Evolutionary conservation across 1,140 invertebrate genomes (phyloP).

Genomic region (Stenopsyche tienmushanensis): DNA sequence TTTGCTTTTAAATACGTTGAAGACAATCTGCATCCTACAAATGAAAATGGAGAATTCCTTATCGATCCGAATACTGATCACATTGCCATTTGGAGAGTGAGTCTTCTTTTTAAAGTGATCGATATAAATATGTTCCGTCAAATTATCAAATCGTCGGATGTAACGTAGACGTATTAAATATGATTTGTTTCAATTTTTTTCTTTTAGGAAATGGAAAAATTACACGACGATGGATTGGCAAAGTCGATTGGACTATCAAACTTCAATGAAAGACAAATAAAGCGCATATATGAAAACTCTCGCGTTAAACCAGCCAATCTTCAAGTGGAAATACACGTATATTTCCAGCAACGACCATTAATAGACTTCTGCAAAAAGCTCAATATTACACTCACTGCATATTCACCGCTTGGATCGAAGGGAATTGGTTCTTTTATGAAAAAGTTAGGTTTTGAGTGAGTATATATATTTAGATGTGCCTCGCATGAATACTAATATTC

Average conservation of each 20-base stretch:
- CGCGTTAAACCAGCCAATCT: conserved; percentile 70
- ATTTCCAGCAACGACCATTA: conserved; percentile 77
- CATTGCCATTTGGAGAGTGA: conserved; percentile 72
- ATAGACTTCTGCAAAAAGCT: conserved; percentile 71
- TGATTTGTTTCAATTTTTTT: conserved; percentile 7
- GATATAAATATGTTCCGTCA: neutral
- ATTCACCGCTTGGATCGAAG: conserved; percentile 76
- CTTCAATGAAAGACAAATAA: conserved; percentile 72
- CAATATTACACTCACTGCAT: conserved; percentile 77
- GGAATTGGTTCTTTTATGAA: conserved; percentile 55
- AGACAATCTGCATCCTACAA: conserved; percentile 51
- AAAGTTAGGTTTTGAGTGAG: conserved; percentile 48
- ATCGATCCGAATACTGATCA: conserved; percentile 70
- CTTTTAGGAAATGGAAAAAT: conserved; percentile 71
- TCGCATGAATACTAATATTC: too few species aligned
- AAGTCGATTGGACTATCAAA: conserved; percentile 79
- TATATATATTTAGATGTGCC: too few species aligned
- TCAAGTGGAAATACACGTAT: conserved; percentile 80
- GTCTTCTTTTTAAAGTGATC: conserved; percentile 36
- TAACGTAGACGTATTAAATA: neutral
- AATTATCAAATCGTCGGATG: too few species aligned
- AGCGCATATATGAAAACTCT: conserved; percentile 62
- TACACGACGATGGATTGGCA: conserved; percentile 64
- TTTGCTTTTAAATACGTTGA: conserved; percentile 64
- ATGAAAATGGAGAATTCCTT: conserved; percentile 62